Base-by-base conservation (phyloP, 2,888 invertebrate species). In the Dusona sp. region DNA sequence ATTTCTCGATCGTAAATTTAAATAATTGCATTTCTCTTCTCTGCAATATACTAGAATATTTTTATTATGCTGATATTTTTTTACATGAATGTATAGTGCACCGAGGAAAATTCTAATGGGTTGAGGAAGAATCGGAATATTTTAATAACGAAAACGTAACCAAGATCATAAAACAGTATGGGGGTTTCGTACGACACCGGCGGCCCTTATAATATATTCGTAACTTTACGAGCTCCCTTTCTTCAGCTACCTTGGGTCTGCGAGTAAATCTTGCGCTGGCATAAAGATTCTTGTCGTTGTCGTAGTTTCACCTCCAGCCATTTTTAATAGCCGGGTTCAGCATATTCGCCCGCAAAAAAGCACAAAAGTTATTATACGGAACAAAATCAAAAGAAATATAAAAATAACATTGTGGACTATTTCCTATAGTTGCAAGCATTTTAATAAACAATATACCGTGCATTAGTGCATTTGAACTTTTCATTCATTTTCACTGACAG, bases 221-320 rank as follows among this genome's bases (percentile, higher is more conserved):
- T 67, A 54, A 74, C 48, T 90, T 88, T 89, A 87, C 88, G 88
- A 87, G 88, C 84, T 89, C 87, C 87, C 86, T 89, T 89, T 88
- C 85, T 84, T 73, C 64, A 86, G 87, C 88, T 86, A 88, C 88
- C 88, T 88, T 87, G 25, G 45, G 88, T 84, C 80, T n/a, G 87
- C 84, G 82, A 87, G 85, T 90, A 89, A 90, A 90, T 90, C 86
- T 86, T 86, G 86, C 84, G 70, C 79, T 81, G 87, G 85, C 85
- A 84, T 51, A 64, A 75, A 77, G 67, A 80, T 83, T 79, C 13
- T 61, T 79, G 75, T 67, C 61, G 68, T 68, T 9, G 67, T 42
- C 67, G 51, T 57, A 67, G 45, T 48, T 48, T 19, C 38, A 38
- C 45, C 29, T 57, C 33, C 22, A 48, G 51, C 67, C 54, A 57